phyloP scores from a whole-genome alignment of 1,140 invertebrate species.

The Papilio helenus region DNA sequence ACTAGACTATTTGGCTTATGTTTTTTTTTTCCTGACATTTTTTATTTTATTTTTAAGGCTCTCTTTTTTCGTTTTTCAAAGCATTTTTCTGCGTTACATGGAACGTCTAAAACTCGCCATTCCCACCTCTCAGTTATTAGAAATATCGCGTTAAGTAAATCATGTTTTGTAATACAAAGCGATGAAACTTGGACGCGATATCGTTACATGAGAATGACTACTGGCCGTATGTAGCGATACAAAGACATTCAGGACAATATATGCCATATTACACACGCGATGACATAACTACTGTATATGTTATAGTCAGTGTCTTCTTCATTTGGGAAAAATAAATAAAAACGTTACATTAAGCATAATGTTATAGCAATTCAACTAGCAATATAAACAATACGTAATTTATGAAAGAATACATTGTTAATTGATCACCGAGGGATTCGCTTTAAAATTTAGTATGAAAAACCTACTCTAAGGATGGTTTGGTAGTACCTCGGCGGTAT shows the following conservation, averaged over 20 bases:
- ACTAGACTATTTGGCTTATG: too few species aligned
- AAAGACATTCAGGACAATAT: neutral
- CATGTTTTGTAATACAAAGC: conserved; percentile 14
- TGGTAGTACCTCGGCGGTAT: too few species aligned
- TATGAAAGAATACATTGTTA: too few species aligned
- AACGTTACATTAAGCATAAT: neutral
- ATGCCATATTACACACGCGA: neutral
- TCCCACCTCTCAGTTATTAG: neutral
- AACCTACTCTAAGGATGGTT: too few species aligned
- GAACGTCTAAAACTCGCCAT: conserved; percentile 10
- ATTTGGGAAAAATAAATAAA: neutral
- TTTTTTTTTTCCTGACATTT: neutral
- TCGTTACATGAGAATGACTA: conserved; percentile 11
- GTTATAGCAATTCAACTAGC: neutral
- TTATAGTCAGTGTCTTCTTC: neutral
- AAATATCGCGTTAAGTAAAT: conserved; percentile 24
- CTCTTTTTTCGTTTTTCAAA: neutral
- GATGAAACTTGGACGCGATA: conserved; percentile 13
- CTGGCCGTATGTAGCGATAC: neutral
- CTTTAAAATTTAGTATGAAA: too few species aligned
- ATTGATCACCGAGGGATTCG: too few species aligned
- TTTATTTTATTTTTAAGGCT: neutral
- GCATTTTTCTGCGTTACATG: neutral
- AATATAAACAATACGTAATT: too few species aligned
- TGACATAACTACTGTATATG: neutral